Conservation (phyloP, 1,140 invertebrate species). For the Manduca sexta region DNA sequence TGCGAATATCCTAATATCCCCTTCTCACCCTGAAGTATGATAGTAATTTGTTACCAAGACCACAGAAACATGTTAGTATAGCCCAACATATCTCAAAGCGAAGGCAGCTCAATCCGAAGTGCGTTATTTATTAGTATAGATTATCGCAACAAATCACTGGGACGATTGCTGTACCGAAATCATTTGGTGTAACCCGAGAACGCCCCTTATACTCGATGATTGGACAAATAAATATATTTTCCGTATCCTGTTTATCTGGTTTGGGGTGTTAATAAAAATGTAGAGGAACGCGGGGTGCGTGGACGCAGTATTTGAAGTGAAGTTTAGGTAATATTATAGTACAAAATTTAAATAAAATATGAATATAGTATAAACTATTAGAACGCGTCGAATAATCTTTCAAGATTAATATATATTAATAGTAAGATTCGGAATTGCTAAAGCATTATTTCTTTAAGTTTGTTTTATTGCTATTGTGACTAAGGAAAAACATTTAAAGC, state of each 20-base stretch:
- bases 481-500: no score
- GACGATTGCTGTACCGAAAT: conserved; percentile 53
- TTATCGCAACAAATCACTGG: conserved; percentile 69
- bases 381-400: no score
- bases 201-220: conserved; percentile 67
- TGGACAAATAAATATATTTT: conserved; percentile 72
- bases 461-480: no score
- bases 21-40: neutral
- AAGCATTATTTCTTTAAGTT: no score
- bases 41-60: conserved; percentile 5
- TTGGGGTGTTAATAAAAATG: conserved; percentile 71
- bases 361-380: no score
- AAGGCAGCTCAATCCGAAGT: conserved; percentile 66
- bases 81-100: conserved; percentile 29
- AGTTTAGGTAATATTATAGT: no score
- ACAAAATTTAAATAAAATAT: no score
- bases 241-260: conserved; percentile 68
- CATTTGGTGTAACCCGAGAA: conserved; percentile 68
- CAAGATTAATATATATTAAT: no score
- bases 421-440: no score
- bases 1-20: neutral
- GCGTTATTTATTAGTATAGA: conserved; percentile 66
- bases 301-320: neutral
- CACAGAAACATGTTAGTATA: conserved; percentile 10
- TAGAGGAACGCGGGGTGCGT: conserved; percentile 37